Evolutionary conservation across 2,797 vertebrate genomes (phyloP), one percentile per base, ranked within the genome.

Genomic region (Poeciliopsis presidionis): DNA sequence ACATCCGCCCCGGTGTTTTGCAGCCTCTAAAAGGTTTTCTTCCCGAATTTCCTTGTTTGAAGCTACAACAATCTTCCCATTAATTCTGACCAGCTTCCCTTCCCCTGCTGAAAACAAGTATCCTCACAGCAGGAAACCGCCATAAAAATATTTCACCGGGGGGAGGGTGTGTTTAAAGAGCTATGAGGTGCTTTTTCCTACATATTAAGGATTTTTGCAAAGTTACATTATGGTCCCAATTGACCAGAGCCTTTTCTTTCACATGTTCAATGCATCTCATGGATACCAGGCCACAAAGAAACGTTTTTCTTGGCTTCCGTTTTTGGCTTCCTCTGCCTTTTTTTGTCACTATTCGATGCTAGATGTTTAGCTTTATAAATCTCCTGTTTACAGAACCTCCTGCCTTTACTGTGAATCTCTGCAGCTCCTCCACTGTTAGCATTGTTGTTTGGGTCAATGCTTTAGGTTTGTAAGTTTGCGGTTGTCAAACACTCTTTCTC

Each of bases 41-140:
- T 69, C 65, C 65, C 13, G 2, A n/a, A 43, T n/a, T n/a, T n/a
- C 20, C 36, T 2, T 7, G 39, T 45, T 45, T 67, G 65, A 67
- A 25, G 18, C 36, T 25, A 20, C 22, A 67, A 22, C 20, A 9
- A 67, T 41, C 65, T 41, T 43, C 61, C 7, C 61, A 65, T 65
- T 36, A 36, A 65, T 65, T 65, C 65, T 67, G 65, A 43, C 65
- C 36, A 41, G 39, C 39, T 67, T 67, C 30, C 65, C 65, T 25
- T 67, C 20, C 25, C 41, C 65, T 69, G 65, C 65, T 69, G 65
- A n/a, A 69, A 69, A n/a, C 25, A 69, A 45, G 25, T 20, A n/a
- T 45, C 41, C 14, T 41, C 65, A 69, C 39, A 43, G 39, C 65
- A 45, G 41, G 65, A n/a, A 45, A 25, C 5, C 8, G 25, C 65